phyloP scores from a whole-genome alignment of 2,888 invertebrate species.

The Megalurothrips usitatus region DNA sequence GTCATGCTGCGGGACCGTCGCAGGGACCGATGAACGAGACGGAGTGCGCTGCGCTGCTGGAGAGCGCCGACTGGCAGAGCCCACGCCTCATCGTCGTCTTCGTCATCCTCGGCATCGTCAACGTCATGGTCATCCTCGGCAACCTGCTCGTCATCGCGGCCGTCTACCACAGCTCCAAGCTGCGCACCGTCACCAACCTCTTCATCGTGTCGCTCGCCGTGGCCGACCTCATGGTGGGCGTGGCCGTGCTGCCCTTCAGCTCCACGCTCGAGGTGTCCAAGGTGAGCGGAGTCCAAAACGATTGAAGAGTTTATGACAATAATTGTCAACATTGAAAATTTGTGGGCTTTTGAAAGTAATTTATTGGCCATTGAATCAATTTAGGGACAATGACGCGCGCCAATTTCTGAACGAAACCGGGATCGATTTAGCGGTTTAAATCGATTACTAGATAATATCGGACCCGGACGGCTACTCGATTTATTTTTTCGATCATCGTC shows the following conservation, averaged over 20 bases:
- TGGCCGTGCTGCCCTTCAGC: constrained; percentile 92
- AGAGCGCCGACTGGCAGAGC: constrained; percentile 77
- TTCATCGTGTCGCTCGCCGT: constrained; percentile 96
- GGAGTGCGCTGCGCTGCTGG: constrained; percentile 75
- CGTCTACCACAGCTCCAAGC: constrained; percentile 83
- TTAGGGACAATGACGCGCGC: too few species aligned
- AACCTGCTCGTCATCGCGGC: constrained; percentile 91
- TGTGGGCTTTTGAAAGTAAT: too few species aligned
- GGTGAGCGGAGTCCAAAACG: constrained; percentile 51
- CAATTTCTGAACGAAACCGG: too few species aligned
- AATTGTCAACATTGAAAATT: too few species aligned
- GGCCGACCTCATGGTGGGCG: constrained; percentile 91
- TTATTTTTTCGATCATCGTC: too few species aligned
- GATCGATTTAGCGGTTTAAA: too few species aligned
- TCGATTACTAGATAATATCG: too few species aligned
- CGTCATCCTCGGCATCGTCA: constrained; percentile 73
- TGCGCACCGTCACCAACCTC: constrained; percentile 91
- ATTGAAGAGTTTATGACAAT: too few species aligned
- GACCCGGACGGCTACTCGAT: too few species aligned
- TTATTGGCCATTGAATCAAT: too few species aligned
- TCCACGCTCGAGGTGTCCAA: constrained; percentile 90
- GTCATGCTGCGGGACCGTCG: constrained; percentile 40
- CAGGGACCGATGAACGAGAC: constrained; percentile 72
- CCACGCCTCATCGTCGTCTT: constrained; percentile 70
- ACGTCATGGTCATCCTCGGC: constrained; percentile 82